Conservation (phyloP, 2,797 vertebrate genomes). For the Anguilla anguilla region DNA sequence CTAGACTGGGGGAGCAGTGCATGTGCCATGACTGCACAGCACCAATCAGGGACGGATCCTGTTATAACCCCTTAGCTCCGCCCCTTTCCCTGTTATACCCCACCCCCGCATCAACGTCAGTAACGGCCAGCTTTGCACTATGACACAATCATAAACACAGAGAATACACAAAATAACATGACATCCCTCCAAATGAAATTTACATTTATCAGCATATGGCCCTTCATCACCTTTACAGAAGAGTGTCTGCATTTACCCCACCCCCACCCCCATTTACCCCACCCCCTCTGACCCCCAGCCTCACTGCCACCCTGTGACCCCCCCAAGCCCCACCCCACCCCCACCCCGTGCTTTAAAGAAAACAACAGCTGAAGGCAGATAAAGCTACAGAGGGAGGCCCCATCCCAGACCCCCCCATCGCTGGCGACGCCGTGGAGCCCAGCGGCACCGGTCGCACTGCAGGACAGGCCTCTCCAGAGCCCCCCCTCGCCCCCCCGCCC, state of each 20-base stretch:
- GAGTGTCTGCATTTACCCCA: neutral
- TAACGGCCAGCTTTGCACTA: neutral
- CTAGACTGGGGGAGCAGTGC: too few species aligned
- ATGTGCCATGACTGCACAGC: neutral
- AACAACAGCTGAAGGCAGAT: constrained; percentile 58
- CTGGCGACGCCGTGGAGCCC: too few species aligned
- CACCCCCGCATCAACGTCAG: too few species aligned
- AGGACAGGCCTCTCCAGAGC: constrained; percentile 54
- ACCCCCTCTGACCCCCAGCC: neutral
- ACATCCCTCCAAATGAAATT: neutral
- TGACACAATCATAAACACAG: neutral
- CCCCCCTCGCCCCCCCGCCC: constrained; percentile 47
- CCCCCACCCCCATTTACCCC: neutral
- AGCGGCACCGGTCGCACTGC: constrained; percentile 36
- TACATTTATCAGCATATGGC: neutral
- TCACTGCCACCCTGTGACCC: too few species aligned
- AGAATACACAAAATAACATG: neutral
- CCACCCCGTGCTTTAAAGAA: constrained; percentile 53
- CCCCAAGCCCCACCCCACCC: neutral
- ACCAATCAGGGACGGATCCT: neutral
- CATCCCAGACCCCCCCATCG: neutral
- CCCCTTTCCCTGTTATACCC: too few species aligned
- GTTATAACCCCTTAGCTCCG: too few species aligned
- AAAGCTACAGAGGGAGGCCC: constrained; percentile 22
- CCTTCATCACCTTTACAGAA: neutral